Evolutionary conservation across 2,797 vertebrate species (phyloP).

Genomic region (Acanthurus lineatus): DNA sequence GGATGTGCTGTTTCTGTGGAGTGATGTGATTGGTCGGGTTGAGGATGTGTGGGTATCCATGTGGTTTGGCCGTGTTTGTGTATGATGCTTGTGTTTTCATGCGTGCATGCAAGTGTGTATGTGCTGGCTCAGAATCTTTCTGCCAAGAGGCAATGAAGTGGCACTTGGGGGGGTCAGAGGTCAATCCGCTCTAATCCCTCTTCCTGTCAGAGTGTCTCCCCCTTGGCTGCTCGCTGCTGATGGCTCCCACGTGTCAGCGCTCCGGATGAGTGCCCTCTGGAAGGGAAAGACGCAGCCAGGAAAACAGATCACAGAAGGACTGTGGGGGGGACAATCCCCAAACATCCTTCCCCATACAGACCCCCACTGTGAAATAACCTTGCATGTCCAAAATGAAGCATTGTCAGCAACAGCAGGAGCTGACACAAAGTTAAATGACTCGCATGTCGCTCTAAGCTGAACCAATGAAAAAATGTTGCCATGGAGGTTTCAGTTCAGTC

Average conservation of each 20-base stretch:
- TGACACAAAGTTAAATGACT: conserved; percentile 59
- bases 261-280: conserved; percentile 83
- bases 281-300: conserved; percentile 79
- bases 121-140: conserved; percentile 58
- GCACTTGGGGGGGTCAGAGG: conserved; percentile 80
- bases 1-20: conserved; percentile 24
- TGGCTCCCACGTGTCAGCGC: conserved; percentile 85
- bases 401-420: conserved; percentile 64
- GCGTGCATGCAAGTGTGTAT: conserved; percentile 12
- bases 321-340: conserved; percentile 46
- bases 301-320: conserved; percentile 74
- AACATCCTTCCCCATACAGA: conserved; percentile 44
- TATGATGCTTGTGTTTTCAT: conserved; percentile 1
- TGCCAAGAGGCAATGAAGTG: conserved; percentile 84
- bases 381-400: conserved; percentile 70
- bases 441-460: conserved; percentile 37
- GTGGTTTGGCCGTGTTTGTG: conserved; percentile 24
- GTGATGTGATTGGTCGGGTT: conserved; percentile 18
- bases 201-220: conserved; percentile 86
- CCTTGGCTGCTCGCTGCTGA: conserved; percentile 84
- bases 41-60: conserved; percentile 27
- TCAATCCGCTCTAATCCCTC: conserved; percentile 88
- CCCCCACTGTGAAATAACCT: conserved; percentile 65
- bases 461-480: conserved; percentile 22
- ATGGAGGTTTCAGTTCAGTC: conserved; percentile 11